These are phyloP conservation scores for Orthosia gothica DNA, from an alignment of 2,888 invertebrate genomes.

Conservation along the genomic window DNA sequence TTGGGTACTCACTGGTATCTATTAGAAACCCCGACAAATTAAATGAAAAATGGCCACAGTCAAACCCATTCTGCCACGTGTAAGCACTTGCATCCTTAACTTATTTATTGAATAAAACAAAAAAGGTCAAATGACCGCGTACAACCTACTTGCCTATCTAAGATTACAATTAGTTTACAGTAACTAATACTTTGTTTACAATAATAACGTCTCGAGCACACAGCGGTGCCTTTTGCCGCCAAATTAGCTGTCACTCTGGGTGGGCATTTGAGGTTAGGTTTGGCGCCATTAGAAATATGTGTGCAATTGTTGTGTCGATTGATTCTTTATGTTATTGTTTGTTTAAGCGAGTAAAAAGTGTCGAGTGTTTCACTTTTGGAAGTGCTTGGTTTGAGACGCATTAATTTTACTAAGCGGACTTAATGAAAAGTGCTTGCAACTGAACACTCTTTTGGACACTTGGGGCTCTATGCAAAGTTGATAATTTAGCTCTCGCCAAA, in stretches of 20 bases:
- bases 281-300: slow-evolving; percentile 59
- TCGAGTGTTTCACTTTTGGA: background rate
- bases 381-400: too few relatives aligned
- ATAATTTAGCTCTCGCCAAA: too few relatives aligned
- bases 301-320: slow-evolving; percentile 60
- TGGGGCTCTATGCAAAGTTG: too few relatives aligned
- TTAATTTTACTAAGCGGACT: too few relatives aligned
- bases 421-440: too few relatives aligned
- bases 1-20: too few relatives aligned
- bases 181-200: slow-evolving; percentile 62
- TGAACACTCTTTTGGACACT: too few relatives aligned
- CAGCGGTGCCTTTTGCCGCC: slow-evolving; percentile 67
- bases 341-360: background rate
- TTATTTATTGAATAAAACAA: slow-evolving; percentile 20
- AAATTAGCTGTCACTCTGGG: slow-evolving; percentile 64
- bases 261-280: slow-evolving; percentile 62
- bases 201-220: slow-evolving; percentile 45
- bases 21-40: too few relatives aligned
- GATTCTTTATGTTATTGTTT: slow-evolving; percentile 23
- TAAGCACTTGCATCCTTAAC: background rate
- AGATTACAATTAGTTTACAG: slow-evolving; percentile 48
- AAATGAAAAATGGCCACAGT: background rate
- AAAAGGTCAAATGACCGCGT: slow-evolving; percentile 35
- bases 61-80: slow-evolving; percentile 7
- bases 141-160: slow-evolving; percentile 50